phyloP scores from a whole-genome alignment of 1,140 invertebrate genomes.

The Apolygus lucorum region DNA sequence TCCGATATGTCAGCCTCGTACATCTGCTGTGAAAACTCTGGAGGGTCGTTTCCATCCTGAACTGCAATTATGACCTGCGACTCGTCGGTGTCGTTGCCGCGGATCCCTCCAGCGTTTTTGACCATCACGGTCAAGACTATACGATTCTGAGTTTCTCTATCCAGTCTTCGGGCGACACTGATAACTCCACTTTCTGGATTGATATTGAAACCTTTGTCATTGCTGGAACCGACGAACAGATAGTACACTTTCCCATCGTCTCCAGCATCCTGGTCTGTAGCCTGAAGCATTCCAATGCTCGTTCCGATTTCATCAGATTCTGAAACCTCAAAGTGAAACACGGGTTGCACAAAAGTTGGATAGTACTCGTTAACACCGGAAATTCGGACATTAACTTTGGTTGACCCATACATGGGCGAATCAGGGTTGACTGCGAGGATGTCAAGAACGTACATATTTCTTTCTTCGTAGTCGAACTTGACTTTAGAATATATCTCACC shows the following conservation, averaged over 20 bases:
- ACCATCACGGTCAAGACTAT: constrained; percentile 86
- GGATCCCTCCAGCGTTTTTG: constrained; percentile 86
- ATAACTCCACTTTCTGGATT: constrained; percentile 76
- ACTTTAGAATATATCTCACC: constrained; percentile 67
- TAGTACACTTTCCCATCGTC: constrained; percentile 86
- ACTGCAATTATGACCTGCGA: constrained; percentile 87
- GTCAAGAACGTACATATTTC: constrained; percentile 64
- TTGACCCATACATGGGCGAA: constrained; percentile 65
- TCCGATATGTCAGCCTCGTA: constrained; percentile 74
- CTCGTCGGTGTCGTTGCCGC: constrained; percentile 90
- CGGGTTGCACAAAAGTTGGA: constrained; percentile 81
- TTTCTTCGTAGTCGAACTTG: constrained; percentile 84
- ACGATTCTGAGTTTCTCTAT: constrained; percentile 83
- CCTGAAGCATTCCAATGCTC: constrained; percentile 74
- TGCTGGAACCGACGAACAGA: constrained; percentile 84
- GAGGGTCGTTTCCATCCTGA: constrained; percentile 92
- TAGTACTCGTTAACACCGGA: constrained; percentile 87
- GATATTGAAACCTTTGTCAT: constrained; percentile 83
- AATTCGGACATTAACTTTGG: constrained; percentile 64
- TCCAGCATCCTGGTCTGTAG: constrained; percentile 85
- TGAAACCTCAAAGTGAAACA: constrained; percentile 88
- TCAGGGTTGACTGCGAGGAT: constrained; percentile 82
- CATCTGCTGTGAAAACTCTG: constrained; percentile 68
- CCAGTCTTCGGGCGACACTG: constrained; percentile 68
- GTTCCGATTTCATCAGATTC: constrained; percentile 84